Conservation (phyloP, 2,797 vertebrate genomes). For the Cynodonichthys magdalenae region DNA sequence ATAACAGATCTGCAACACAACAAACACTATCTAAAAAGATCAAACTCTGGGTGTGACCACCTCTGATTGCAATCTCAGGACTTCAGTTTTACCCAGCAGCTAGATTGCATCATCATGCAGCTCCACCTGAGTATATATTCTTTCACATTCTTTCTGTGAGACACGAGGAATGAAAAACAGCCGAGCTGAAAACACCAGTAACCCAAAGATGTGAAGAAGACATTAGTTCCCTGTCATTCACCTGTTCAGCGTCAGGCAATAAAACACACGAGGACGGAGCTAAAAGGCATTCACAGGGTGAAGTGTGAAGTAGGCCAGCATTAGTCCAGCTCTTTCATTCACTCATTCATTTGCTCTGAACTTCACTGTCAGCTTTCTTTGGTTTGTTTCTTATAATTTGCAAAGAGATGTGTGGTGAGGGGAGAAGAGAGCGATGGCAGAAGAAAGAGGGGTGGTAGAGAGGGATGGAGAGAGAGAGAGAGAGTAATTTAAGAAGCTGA, state of each 20-base stretch:
- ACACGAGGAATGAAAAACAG: conserved; percentile 43
- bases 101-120: conserved; percentile 4
- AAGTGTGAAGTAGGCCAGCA: conserved; percentile 11
- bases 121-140: conserved; percentile 8
- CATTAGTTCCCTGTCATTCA: too few species aligned
- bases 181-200: conserved; percentile 13
- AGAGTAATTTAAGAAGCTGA: conserved; percentile 60
- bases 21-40: conserved; percentile 20
- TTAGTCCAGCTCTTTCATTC: conserved; percentile 4
- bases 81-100: background rate
- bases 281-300: conserved; percentile 8
- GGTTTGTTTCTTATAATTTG: conserved; percentile 67
- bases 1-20: background rate
- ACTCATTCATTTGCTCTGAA: conserved; percentile 43
- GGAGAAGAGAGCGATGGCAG: background rate
- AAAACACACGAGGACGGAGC: conserved; percentile 22
- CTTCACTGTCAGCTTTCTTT: conserved; percentile 53
- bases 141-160: background rate
- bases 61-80: conserved; percentile 45
- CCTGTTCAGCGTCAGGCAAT: background rate
- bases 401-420: conserved; percentile 38
- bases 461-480: too few species aligned
- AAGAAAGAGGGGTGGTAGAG: background rate
- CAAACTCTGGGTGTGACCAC: conserved; percentile 40
- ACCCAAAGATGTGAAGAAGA: conserved; percentile 16